phyloP scores from a whole-genome alignment of 2,113 vertebrate genomes.

The Syngnathoides biaculeatus region DNA sequence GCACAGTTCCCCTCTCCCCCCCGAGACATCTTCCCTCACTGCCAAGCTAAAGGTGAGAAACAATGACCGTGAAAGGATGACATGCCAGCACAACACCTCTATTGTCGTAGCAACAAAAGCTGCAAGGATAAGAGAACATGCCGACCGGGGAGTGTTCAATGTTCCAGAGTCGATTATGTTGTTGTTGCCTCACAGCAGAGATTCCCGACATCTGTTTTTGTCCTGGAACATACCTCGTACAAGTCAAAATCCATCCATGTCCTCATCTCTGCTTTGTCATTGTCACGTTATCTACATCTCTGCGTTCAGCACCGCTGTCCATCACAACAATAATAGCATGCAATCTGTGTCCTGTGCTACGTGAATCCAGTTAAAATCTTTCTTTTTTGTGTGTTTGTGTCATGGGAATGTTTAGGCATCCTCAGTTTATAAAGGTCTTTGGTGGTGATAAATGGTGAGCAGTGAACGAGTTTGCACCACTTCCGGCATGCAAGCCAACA shows the following conservation, averaged over 20 bases:
- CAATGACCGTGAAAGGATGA: conserved; percentile 68
- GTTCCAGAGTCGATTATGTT: conserved; percentile 64
- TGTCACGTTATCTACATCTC: conserved; percentile 25
- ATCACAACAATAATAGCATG: conserved; percentile 10
- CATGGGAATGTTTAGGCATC: background rate
- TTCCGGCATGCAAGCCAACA: too few relatives aligned
- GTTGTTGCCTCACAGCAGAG: conserved; percentile 50
- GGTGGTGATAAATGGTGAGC: background rate
- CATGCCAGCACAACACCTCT: conserved; percentile 56
- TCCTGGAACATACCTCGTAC: conserved; percentile 47
- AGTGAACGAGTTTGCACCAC: too few relatives aligned
- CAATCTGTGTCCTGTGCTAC: background rate
- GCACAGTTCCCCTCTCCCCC: conserved; percentile 29
- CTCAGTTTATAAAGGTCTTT: background rate
- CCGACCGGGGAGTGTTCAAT: conserved; percentile 52
- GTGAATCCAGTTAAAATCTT: background rate
- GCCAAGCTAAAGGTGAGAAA: conserved; percentile 61
- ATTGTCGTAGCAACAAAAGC: conserved; percentile 65
- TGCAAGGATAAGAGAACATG: conserved; percentile 65
- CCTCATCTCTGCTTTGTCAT: conserved; percentile 10
- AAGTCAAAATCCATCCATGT: conserved; percentile 19
- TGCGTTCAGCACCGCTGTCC: background rate
- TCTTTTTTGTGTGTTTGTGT: background rate
- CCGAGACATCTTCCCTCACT: conserved; percentile 44
- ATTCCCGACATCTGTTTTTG: conserved; percentile 47